These are phyloP conservation scores for Andrena cerasifolii DNA, from an alignment of 1,140 invertebrate genomes.

Conservation along the genomic window DNA sequence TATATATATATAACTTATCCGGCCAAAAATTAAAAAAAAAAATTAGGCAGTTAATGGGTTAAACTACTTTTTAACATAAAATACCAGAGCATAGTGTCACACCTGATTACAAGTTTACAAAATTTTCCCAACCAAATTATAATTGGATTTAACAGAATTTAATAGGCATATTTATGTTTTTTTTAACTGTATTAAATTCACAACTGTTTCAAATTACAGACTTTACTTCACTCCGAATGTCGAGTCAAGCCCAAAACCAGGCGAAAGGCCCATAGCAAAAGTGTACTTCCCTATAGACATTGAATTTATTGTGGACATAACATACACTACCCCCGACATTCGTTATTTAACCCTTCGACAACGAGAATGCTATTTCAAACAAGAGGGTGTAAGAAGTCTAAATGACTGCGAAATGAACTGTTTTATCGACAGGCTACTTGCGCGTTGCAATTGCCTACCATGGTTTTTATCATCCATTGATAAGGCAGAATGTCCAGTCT, in stretches of 20 bases:
- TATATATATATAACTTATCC: too few relatives aligned
- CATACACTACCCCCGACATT: slow-evolving; percentile 9
- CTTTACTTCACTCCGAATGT: neutral
- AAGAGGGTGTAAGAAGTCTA: neutral
- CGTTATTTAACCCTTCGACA: slow-evolving; percentile 10
- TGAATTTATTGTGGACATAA: slow-evolving; percentile 18
- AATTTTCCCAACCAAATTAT: too few relatives aligned
- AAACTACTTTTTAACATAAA: too few relatives aligned
- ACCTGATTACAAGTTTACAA: too few relatives aligned
- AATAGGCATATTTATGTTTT: too few relatives aligned
- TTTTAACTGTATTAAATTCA: neutral
- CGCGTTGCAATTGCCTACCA: slow-evolving; percentile 17
- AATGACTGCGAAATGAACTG: neutral
- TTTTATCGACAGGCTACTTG: neutral
- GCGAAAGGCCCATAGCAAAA: neutral
- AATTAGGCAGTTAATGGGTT: too few relatives aligned
- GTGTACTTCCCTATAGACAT: neutral
- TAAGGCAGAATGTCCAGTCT: slow-evolving; percentile 3
- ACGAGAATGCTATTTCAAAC: slow-evolving; percentile 26
- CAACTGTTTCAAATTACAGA: neutral
- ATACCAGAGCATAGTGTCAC: too few relatives aligned
- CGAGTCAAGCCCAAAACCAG: neutral
- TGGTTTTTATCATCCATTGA: slow-evolving; percentile 21
- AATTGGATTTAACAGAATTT: neutral
- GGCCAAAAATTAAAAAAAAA: too few relatives aligned